Evolutionary conservation across 2,113 vertebrate species (phyloP), one percentile per base, ranked within the genome.

Genomic region (Pantherophis guttatus): DNA sequence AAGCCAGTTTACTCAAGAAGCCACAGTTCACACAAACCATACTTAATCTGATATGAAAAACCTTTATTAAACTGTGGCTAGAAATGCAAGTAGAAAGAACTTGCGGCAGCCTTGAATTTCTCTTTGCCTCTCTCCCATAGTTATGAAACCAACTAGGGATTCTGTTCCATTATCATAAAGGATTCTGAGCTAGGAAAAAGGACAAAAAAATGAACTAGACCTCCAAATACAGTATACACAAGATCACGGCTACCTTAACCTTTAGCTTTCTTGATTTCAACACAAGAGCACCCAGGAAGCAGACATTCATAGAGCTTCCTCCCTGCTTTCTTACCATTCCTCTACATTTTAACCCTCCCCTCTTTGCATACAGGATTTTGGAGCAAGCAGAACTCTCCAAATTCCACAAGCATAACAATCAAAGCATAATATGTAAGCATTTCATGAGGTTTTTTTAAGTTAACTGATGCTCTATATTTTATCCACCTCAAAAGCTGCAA

Each of bases 391-490:
- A 39, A 81, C 17, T 81, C 33, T 19, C 17, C 33, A 81, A 75
- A 81, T 81, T 17, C 75, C 17, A 44, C 7, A 44, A 81, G 75
- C 33, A 9, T 81, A 81, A 81, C 33, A 39, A 81, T 21, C 33
- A 81, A 39, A 81, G 8, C 33, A 81, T 81, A 81, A 81, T 44
- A 81, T 44, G 33, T 81, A 81, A 81, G 12, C 33, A 44, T 44
- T 39, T 39, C 39, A 75, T 19, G 5, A 11, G 1, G 0, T 7
- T 70, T 81, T 75, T 75, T 8, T 9, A 75, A 70, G 29, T 33
- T 86, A 95, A 86, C 91, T 90, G 53, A 52, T 87, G 93, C 91
- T 89, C 59, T 92, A 93, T 70, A 91, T 95, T 87, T 95, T 94
- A 94, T 52, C 89, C 85, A 93, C 53, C 75, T 44, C 44, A 24